Evolutionary conservation across 2,113 vertebrate species (phyloP), one percentile per base, ranked within the genome.

Genomic region (Oriolus oriolus): DNA sequence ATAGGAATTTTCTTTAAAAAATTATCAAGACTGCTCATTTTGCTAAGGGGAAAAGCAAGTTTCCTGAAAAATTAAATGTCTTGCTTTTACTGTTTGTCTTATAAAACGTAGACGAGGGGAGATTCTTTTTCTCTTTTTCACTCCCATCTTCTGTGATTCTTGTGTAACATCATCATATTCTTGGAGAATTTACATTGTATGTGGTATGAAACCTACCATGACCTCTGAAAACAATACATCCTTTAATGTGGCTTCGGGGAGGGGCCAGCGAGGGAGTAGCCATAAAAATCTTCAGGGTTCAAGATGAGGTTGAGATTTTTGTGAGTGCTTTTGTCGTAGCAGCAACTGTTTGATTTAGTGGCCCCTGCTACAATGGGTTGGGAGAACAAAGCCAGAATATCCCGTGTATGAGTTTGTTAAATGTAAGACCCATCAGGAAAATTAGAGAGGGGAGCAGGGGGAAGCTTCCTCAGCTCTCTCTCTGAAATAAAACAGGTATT

Each of bases 141-240:
- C 70, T 30, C 44, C 44, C 5, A 3, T 57, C 65, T 85, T 90
- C 42, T 89, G 59, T 70, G 89, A 77, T 92, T 96, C 75, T 60
- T 87, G 84, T 64, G 93, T 90, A 96, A 87, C 90, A 82, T 95
- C 94, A 81, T 97, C 53, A 96, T 96, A 97, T 97, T 98, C 94
- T 68, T 70, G 86, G 96, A 97, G 94, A 97, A 97, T 98, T 98
- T 98, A 97, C 96, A 87, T 98, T 98, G 98, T 96, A 97, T 98
- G 93, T 96, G 97, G 98, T 98, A 98, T 98, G 98, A 99, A 99
- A 99, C 98, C 98, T 95, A 96, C 98, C 97, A 93, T 99, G 99
- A 99, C 98, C 98, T 95, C 97, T 97, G 97, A 96, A 98, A 99
- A 99, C 98, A 99, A 99, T 99, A 97, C 98, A 83, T 95, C 97